Evolutionary conservation across 2,888 invertebrate species (phyloP).

Genomic region (Microplitis manilae): DNA sequence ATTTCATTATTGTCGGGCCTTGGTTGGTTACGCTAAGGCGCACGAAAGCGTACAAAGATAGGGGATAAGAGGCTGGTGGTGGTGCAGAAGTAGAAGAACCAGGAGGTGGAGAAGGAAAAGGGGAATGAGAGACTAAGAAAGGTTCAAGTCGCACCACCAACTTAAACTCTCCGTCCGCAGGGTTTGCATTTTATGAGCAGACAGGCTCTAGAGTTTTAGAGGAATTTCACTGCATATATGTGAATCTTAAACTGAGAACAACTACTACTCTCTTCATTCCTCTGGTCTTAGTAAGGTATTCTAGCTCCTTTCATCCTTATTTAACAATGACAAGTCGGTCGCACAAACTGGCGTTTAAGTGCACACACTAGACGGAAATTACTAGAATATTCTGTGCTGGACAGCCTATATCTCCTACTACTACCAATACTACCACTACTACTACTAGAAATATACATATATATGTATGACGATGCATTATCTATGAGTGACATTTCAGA

Average conservation of each 20-base stretch:
- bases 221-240: constrained; percentile 43
- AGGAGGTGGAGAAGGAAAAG: constrained; percentile 33
- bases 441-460: not conserved
- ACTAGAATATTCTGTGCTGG: constrained; percentile 14
- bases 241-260: constrained; percentile 12
- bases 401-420: constrained; percentile 16
- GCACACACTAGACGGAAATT: constrained; percentile 14
- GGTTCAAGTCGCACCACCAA: constrained; percentile 59
- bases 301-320: not conserved
- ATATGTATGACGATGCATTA: not conserved
- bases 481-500: constrained; percentile 6
- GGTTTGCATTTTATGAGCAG: constrained; percentile 70
- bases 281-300: not conserved
- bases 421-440: not conserved
- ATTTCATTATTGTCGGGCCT: constrained; percentile 78
- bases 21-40: constrained; percentile 74
- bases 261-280: not conserved
- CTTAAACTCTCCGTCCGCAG: constrained; percentile 63
- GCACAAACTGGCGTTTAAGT: not conserved
- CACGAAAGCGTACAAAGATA: constrained; percentile 47
- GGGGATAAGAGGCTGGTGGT: constrained; percentile 19
- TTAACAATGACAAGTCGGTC: constrained; percentile 1
- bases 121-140: constrained; percentile 35
- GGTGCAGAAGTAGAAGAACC: constrained; percentile 34
- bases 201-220: constrained; percentile 43